Base-by-base conservation (phyloP, 2,888 invertebrate species). In the Dynastes maya region DNA sequence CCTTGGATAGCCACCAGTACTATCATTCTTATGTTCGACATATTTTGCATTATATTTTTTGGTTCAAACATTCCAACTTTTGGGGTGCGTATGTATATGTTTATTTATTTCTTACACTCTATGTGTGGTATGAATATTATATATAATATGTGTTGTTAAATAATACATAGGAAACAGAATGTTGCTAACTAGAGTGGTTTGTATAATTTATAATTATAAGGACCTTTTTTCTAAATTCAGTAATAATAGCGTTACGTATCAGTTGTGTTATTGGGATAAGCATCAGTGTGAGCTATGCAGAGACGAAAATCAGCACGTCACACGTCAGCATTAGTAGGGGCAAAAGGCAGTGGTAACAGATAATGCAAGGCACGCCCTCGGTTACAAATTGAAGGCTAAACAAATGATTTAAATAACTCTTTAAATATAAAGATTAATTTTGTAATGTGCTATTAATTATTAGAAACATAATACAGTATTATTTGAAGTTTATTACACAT, bases 1-100 rank as follows among this genome's bases (percentile, higher is more conserved):
- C 90, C 90, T 9, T 90, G 90, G 90, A 85, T 89, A 49, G 16
- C 89, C 6, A 81, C 85, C 4, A 84, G 88, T 5, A 80, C 87
- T 1, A 84, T 85, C 3, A 87, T 88, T 3, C 83, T 87, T 78
- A 78, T 89, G 9, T 81, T 90, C 70, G 90, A 90, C 82, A 87
- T 87, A 13, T 86, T 89, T 4, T 88, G 89, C 16, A 87, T 88
- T 8, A 88, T 88, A n/a, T 89, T 86, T 80, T 89, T 88, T 81
- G 87, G 87, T 29, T 71, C 87, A 29, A 90, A 90, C 80, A 85
- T 90, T 40, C 78, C 86, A 5, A 80, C 88, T 5, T 89, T 89
- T 45, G 82, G 83, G 72, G 90, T 90, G 86, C 84, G 86, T 53
- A 53, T n/a, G n/a, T 53, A 32, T 32, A 32, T 32, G 32, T 4